phyloP scores from a whole-genome alignment of 2,888 invertebrate genomes.

The Hyles lineata region DNA sequence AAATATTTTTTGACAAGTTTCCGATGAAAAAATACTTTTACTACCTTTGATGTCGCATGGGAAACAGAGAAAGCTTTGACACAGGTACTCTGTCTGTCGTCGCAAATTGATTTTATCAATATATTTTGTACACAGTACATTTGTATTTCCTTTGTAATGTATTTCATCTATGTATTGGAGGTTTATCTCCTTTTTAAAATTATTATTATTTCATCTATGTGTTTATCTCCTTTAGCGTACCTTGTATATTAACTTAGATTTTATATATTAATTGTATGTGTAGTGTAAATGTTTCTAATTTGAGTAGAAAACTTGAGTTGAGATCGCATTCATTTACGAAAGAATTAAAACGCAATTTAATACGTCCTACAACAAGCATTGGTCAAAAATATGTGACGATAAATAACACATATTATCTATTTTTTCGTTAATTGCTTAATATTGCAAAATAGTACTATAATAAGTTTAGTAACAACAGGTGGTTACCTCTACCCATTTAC shows the following conservation, averaged over 20 bases:
- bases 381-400: too few relatives aligned
- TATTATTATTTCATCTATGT: neutral
- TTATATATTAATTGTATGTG: too few relatives aligned
- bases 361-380: too few relatives aligned
- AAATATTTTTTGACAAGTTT: neutral
- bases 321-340: too few relatives aligned
- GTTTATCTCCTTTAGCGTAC: too few relatives aligned
- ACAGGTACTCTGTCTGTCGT: neutral
- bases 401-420: too few relatives aligned
- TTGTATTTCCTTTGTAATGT: neutral
- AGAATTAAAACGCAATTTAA: too few relatives aligned
- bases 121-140: neutral
- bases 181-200: too few relatives aligned
- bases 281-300: too few relatives aligned
- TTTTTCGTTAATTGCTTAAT: too few relatives aligned
- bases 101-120: constrained; percentile 7
- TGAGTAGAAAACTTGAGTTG: too few relatives aligned
- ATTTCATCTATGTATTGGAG: neutral
- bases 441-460: neutral
- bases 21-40: neutral
- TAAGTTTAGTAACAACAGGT: neutral
- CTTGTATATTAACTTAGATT: too few relatives aligned
- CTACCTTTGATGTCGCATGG: neutral
- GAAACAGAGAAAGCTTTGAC: neutral
- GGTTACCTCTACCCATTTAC: neutral